phyloP scores from a whole-genome alignment of 2,888 invertebrate species.

The Selenia dentaria region DNA sequence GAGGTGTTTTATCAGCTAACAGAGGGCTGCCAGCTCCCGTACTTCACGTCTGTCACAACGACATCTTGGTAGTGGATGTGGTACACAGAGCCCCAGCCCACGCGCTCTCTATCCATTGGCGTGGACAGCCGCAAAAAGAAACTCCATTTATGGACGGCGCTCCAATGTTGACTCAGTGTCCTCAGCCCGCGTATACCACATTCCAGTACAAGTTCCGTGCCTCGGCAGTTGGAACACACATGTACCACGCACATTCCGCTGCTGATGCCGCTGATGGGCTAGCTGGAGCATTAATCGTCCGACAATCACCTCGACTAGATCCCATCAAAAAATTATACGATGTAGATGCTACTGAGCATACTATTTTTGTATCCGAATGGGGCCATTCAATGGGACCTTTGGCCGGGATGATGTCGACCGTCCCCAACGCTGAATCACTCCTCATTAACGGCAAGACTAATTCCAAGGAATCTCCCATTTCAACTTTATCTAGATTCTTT shows the following conservation, averaged over 20 bases:
- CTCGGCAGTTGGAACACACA: conserved; percentile 88
- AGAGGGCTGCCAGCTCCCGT: conserved; percentile 86
- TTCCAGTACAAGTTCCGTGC: conserved; percentile 92
- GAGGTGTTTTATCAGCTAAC: conserved; percentile 88
- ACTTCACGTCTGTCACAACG: conserved; percentile 89
- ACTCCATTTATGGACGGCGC: conserved; percentile 92
- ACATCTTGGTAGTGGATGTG: conserved; percentile 90
- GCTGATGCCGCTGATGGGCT: conserved; percentile 88
- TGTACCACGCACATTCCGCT: conserved; percentile 90
- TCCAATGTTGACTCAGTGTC: conserved; percentile 91
- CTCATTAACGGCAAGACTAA: conserved; percentile 87
- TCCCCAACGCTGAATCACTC: conserved; percentile 78
- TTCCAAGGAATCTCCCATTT: conserved; percentile 65
- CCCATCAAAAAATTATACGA: conserved; percentile 87
- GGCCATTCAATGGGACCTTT: conserved; percentile 82
- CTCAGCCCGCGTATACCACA: conserved; percentile 89
- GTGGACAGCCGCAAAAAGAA: conserved; percentile 88
- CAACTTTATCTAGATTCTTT: conserved; percentile 73
- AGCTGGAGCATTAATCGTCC: conserved; percentile 89
- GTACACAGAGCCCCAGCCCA: conserved; percentile 89
- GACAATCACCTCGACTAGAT: conserved; percentile 86
- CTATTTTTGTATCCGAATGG: conserved; percentile 89
- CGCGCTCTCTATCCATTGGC: conserved; percentile 91
- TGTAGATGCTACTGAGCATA: conserved; percentile 88
- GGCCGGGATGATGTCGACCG: conserved; percentile 67